Base-by-base conservation (phyloP, 2,888 invertebrate genomes). In the Synergus gifuensis region DNA sequence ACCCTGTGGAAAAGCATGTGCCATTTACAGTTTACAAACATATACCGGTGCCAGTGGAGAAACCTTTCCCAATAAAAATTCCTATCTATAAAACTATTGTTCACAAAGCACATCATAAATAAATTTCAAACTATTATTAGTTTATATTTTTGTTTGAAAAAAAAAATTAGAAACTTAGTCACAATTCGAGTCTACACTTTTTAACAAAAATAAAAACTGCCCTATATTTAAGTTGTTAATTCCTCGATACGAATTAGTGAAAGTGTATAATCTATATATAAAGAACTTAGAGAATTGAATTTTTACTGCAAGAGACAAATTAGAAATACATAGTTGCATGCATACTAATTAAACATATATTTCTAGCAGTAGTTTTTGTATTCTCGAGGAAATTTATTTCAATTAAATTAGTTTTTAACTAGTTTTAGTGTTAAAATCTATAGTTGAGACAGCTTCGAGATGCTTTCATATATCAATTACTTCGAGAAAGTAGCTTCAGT, bases 51-150 rank as follows among this genome's bases (percentile, higher is more conserved):
- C 95, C 95, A 0, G 94, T 94, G 79, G 67, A 67, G 8, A 67
- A 67, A 7, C 67, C 67, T 46, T 67, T 22, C 2, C 95, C 95
- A 12, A 95, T 95, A 60, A 94, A 94, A 87, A 95, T 95, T 63
- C 95, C 95, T 0, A 94, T 95, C 4, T 94, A 95, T 88, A 95
- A 95, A 91, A 94, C 95, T 36, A 94, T 96, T 79, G 94, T 95
- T 86, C 95, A 96, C 85, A 94, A 94, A 67, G 94, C 94, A 85
- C 77, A 54, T 18, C n/a, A 58, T 28, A 76, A 76, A 58, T 76
- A 54, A 54, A 58, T 9, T 18, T n/a, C 3, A 42, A 22, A 22
- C 22, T 67, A 11, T 18, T 14, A 28, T 28, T 28, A 28, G 12
- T 62, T 44, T 8, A 12, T 12, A 67, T 46, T 36, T 63, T 22